These are phyloP conservation scores for Apomyelois bistriatella DNA, from an alignment of 2,888 invertebrate species.

Conservation along the genomic window DNA sequence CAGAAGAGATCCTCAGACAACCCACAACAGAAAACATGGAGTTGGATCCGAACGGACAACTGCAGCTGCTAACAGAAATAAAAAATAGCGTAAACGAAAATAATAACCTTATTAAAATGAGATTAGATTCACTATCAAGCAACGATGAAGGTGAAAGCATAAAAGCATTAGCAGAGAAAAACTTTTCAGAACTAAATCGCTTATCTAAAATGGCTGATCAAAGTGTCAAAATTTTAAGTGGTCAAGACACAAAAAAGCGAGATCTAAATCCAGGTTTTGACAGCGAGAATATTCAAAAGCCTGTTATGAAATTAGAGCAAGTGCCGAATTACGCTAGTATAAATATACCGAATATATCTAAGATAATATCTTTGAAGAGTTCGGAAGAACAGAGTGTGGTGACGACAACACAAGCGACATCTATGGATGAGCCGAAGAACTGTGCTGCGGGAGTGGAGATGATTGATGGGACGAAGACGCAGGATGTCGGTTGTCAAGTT, in stretches of 20 bases:
- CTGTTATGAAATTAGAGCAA: slow-evolving; percentile 27
- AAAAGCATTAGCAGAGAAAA: slow-evolving; percentile 63
- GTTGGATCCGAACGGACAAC: slow-evolving; percentile 53
- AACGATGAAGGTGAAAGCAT: slow-evolving; percentile 51
- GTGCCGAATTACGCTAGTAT: slow-evolving; percentile 46
- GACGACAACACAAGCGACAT: slow-evolving; percentile 52
- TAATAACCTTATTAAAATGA: slow-evolving; percentile 67
- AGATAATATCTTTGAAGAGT: slow-evolving; percentile 60
- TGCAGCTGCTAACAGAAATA: slow-evolving; percentile 65
- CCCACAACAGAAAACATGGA: slow-evolving; percentile 27
- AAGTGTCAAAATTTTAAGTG: slow-evolving; percentile 65
- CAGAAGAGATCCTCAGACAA: slow-evolving; percentile 25
- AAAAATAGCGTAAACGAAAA: slow-evolving; percentile 67
- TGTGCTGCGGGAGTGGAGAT: slow-evolving; percentile 51
- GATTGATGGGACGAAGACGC: slow-evolving; percentile 31
- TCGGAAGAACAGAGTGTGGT: slow-evolving; percentile 35
- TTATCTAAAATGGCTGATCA: slow-evolving; percentile 71
- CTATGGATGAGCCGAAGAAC: slow-evolving; percentile 66
- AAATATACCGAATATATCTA: slow-evolving; percentile 64
- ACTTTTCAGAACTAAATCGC: slow-evolving; percentile 65
- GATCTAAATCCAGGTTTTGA: slow-evolving; percentile 67
- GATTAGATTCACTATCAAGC: slow-evolving; percentile 43
- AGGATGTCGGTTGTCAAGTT: slow-evolving; percentile 49
- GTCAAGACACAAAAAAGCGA: slow-evolving; percentile 53
- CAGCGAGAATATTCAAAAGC: slow-evolving; percentile 60